These are phyloP conservation scores for Tretioscincus oriximinensis DNA, from an alignment of 2,113 vertebrate genomes.

Conservation along the genomic window DNA sequence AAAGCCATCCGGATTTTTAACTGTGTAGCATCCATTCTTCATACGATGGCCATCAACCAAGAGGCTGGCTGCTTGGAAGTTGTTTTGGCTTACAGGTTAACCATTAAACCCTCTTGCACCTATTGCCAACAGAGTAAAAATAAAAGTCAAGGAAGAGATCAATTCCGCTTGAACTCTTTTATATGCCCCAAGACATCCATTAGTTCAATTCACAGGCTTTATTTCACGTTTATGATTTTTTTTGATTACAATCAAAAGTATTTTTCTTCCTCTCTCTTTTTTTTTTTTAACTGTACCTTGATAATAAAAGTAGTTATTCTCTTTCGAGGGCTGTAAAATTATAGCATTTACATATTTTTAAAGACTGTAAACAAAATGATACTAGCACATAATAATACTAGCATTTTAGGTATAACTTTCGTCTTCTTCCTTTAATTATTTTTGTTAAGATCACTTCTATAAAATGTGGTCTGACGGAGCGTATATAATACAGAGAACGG, in stretches of 20 bases:
- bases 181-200: conserved; percentile 54
- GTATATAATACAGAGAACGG: conserved; percentile 44
- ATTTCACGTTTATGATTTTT: conserved; percentile 67
- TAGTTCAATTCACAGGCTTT: conserved; percentile 65
- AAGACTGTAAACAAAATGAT: conserved; percentile 67
- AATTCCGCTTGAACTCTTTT: conserved; percentile 25
- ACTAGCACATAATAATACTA: conserved; percentile 58
- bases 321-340: conserved; percentile 66
- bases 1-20: conserved; percentile 7
- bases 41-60: neutral
- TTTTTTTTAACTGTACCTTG: conserved; percentile 60
- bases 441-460: conserved; percentile 39
- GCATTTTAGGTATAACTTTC: conserved; percentile 55
- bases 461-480: conserved; percentile 54
- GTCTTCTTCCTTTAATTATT: neutral
- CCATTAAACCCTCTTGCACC: neutral
- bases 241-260: conserved; percentile 70
- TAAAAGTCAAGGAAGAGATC: no score
- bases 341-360: conserved; percentile 69
- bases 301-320: conserved; percentile 69
- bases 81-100: neutral
- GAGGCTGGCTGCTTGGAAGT: neutral
- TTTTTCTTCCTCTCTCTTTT: conserved; percentile 12
- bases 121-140: neutral
- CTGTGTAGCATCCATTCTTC: neutral